Base-by-base conservation (phyloP, 2,888 invertebrate genomes). In the Nomada lathburiana region DNA sequence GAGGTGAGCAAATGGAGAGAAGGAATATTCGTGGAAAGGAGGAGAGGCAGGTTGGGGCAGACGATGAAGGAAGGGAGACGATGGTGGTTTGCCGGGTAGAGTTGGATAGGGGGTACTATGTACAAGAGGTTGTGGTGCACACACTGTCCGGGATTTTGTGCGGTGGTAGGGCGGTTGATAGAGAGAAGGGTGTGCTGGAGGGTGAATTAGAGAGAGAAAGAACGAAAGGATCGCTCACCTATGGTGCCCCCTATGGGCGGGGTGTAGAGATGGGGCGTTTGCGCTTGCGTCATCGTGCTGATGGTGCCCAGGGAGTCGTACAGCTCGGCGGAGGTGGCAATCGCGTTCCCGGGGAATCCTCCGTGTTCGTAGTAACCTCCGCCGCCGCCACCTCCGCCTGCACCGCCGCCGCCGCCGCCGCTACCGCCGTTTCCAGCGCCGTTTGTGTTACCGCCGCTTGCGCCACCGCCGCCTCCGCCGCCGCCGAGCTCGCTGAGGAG, bases 401-500 rank as follows among this genome's bases (percentile, higher is more conserved):
- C 94, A 52, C 94, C 93, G 50, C 89, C 89, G 47, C 93, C 94
- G 67, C 96, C 94, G 0, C 94, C 95, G 7, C 95, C 94, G 81
- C 93, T 93, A 80, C 93, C 92, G 80, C 92, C 92, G 80, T 89
- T 94, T 85, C 95, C 95, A 67, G 94, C 94, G 60, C 94, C 94
- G 72, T 91, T 92, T 73, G 90, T 91, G 52, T 90, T 90, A 23
- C 92, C 93, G 74, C 92, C 68, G 42, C 59, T 55, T 44, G 93
- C 26, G 93, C 16, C 89, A 89, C 94, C 86, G 90, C 93, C 91
- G 78, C 95, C 91, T 81, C 95, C 90, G 76, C 90, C 85, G 77
- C 91, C 87, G 94, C 95, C 97, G 64, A 98, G 95, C 94, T 98
- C 98, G 65, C 97, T 97, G 84, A 98, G 94, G 69, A 98, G 94